phyloP scores from a whole-genome alignment of 2,113 vertebrate genomes.

The Tragulus kanchil region DNA sequence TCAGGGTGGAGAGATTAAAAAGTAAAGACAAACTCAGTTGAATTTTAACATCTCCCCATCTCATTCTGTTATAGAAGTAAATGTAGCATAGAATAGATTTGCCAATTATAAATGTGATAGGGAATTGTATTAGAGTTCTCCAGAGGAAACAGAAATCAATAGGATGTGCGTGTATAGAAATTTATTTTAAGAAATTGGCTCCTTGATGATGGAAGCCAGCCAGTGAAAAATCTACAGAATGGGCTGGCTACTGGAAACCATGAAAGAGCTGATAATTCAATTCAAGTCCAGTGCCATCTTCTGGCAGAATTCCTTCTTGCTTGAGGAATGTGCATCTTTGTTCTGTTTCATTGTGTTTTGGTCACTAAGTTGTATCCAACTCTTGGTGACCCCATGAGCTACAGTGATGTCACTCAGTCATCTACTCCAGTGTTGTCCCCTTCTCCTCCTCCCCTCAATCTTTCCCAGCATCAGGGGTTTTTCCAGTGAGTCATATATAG shows the following conservation, averaged over 20 bases:
- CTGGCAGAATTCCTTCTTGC: neutral
- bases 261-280: no score
- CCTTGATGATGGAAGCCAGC: neutral
- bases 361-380: no score
- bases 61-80: neutral
- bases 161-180: neutral
- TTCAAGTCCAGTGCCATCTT: neutral
- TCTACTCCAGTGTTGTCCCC: no score
- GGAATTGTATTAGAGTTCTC: neutral
- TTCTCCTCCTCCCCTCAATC: no score
- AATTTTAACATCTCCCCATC: neutral
- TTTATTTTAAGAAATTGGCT: neutral
- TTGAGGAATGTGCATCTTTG: neutral
- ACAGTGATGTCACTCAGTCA: no score
- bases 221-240: neutral
- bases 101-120: neutral
- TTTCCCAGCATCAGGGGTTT: no score
- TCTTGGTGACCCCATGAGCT: no score
- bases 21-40: neutral
- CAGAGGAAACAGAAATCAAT: neutral
- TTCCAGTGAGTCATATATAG: no score
- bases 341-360: neutral
- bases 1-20: neutral
- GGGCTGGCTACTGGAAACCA: neutral
- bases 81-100: neutral